Evolutionary conservation across 2,888 invertebrate genomes (phyloP).

Genomic region (Hybos culiciformis): DNA sequence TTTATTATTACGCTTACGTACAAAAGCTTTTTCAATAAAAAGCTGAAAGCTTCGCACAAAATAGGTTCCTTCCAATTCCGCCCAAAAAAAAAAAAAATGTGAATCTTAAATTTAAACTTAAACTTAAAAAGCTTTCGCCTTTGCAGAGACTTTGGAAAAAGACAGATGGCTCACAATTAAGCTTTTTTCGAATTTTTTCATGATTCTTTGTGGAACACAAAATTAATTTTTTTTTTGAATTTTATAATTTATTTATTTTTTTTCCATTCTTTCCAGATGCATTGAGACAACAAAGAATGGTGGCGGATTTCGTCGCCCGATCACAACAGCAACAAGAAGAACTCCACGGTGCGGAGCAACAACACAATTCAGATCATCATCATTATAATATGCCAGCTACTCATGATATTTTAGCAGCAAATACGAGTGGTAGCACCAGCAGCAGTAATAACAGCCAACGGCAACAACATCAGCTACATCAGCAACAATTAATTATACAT

Average conservation of each 20-base stretch:
- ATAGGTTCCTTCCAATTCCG: no score
- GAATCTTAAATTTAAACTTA: no score
- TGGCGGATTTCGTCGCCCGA: conserved; percentile 72
- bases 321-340: conserved; percentile 58
- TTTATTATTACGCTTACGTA: no score
- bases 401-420: conserved; percentile 18
- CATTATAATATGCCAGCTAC: conserved; percentile 35
- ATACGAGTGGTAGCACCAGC: conserved; percentile 2
- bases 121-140: no score
- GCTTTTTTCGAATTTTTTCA: no score
- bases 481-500: conserved; percentile 17
- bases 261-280: conserved; percentile 14
- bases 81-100: no score
- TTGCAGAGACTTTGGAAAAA: no score
- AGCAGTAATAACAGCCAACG: background rate
- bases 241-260: conserved; percentile 1
- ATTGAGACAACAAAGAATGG: conserved; percentile 57
- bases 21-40: no score
- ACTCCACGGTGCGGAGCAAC: conserved; percentile 56
- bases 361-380: conserved; percentile 32
- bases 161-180: no score
- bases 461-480: background rate
- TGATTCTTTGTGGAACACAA: no score
- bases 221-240: no score
- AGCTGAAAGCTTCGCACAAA: no score